Evolutionary conservation across 2,797 vertebrate species (phyloP).

Genomic region (Rhabdophis nuchalis): DNA sequence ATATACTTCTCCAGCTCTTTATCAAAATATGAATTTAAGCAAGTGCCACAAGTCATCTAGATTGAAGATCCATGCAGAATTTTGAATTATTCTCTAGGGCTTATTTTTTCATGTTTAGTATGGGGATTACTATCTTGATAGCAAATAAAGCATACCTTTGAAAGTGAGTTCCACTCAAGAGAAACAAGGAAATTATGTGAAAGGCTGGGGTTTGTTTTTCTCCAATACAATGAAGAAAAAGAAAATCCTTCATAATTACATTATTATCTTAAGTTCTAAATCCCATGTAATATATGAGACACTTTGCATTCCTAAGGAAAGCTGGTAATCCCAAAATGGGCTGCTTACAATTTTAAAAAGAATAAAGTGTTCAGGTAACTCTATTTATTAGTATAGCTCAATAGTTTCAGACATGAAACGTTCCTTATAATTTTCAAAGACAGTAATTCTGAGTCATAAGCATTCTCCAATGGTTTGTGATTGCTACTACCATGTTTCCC

Average conservation of each 20-base stretch:
- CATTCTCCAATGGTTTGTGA: neutral
- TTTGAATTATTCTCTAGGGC: neutral
- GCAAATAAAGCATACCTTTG: neutral
- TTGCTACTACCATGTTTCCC: too few species aligned
- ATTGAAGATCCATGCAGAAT: neutral
- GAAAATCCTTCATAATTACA: neutral
- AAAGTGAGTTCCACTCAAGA: neutral
- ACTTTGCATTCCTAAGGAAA: neutral
- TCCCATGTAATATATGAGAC: neutral
- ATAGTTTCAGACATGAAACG: neutral
- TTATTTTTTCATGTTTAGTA: neutral
- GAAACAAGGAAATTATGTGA: neutral
- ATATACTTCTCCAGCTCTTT: neutral
- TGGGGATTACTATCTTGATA: neutral
- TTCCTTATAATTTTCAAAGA: neutral
- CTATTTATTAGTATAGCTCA: neutral
- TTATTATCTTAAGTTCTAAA: neutral
- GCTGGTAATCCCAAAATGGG: constrained; percentile 6
- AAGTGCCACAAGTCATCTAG: neutral
- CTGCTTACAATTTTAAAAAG: neutral
- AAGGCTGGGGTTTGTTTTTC: neutral
- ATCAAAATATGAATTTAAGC: neutral
- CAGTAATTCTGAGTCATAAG: neutral
- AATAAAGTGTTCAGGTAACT: neutral
- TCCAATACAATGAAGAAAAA: neutral